Evolutionary conservation across 2,113 vertebrate species (phyloP), one percentile per base, ranked within the genome.

Genomic region (Tursiops truncatus): DNA sequence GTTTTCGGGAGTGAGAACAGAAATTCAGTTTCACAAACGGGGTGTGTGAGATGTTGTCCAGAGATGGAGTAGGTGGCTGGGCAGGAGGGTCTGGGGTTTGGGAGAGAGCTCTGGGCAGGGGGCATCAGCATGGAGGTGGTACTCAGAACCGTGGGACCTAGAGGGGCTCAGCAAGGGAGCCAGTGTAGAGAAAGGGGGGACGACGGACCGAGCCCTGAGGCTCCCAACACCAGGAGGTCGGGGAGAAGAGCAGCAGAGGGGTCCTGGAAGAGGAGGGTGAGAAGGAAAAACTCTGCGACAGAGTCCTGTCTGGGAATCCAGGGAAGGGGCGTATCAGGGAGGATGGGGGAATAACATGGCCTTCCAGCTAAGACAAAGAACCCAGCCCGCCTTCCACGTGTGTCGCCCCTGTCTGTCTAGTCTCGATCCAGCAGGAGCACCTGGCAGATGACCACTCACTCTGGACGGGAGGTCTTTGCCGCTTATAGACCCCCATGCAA

Each of bases 51-150:
- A 53, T n/a, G n/a, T 53, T 62, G n/a, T 79, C 71, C 62, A 21
- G 79, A 14, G n/a, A 63, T n/a, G 44, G 41, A 50, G 26, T 25
- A 20, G 76, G 41, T 33, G 26, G 44, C 20, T 63, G 77, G 60
- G 58, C 76, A 53, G 47, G 76, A 79, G 47, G 18, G 47, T 77
- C 47, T n/a, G 47, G 31, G 8, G 28, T 26, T 53, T 65, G 86
- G 12, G 83, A 33, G n/a, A 31, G 8, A 89, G 56, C 44, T 38
- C 44, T 89, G 44, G 85, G n/a, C 44, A 63, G n/a, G 41, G 38
- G 26, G 17, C 12, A 50, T 60, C 0, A 0, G 38, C 31, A 60
- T 1, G 4, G 47, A 36, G 62, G 20, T 14, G 10, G 23, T 36
- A 36, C 25, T 70, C 33, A 79, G 14, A 73, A 67, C 26, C 28